Percentiles rank a stretch among this genome's conserved stretches.
These are phyloP conservation scores for Mormyrus hasselquistii DNA, from an alignment of 2,797 vertebrate species.

Conservation along the genomic window DNA sequence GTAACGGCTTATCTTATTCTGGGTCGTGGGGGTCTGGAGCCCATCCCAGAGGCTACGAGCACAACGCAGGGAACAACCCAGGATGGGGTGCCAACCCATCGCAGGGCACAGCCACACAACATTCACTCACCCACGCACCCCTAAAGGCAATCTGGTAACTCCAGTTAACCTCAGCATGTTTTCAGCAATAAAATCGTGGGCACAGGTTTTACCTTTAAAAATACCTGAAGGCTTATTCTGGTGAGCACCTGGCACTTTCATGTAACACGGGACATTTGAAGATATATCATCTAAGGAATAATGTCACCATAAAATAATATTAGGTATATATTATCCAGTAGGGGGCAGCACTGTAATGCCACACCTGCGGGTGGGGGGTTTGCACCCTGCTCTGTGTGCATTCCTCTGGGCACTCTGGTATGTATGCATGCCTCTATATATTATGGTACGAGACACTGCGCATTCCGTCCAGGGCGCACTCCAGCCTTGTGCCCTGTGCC, in stretches of 20 bases:
- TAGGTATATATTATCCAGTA: neutral
- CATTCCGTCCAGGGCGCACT: neutral
- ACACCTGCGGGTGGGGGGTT: neutral
- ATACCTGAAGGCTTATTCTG: neutral
- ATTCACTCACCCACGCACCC: neutral
- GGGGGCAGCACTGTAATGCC: neutral
- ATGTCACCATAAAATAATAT: neutral
- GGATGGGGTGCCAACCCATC: neutral
- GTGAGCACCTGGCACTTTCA: neutral
- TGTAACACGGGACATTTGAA: neutral
- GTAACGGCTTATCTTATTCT: neutral
- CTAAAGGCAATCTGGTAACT: neutral
- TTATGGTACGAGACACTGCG: neutral
- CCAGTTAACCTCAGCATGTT: neutral
- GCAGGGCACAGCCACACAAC: neutral
- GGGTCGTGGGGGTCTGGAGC: neutral
- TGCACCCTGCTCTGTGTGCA: neutral
- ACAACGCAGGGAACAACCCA: neutral
- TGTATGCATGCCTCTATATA: neutral
- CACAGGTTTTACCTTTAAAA: neutral
- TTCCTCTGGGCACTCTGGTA: neutral
- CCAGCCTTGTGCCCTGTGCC: neutral
- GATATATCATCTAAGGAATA: neutral
- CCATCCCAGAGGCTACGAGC: neutral
- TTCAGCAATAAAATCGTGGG: neutral